Base-by-base conservation (phyloP, 2,113 vertebrate genomes). In the Charadrius vociferus region DNA sequence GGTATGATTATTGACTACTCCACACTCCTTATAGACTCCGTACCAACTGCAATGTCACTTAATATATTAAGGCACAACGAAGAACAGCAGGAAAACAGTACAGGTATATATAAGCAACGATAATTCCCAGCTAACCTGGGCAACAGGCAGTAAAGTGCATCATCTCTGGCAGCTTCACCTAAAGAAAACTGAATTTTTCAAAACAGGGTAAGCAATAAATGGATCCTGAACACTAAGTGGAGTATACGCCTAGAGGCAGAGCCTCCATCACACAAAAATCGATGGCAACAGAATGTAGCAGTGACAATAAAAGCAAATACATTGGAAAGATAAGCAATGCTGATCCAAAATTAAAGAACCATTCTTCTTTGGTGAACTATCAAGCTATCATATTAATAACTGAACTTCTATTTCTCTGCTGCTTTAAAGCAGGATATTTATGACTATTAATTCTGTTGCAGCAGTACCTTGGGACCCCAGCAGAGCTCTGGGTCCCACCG, bases 371-470 rank as follows among this genome's bases (percentile, higher is more conserved):
- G 36, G 49, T 84, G 56, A 97, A 36, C 36, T 74, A 74, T 59
- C 63, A 59, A 63, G 29, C 73, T 90, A 47, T 73, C 66, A 24
- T 19, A 93, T 45, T 34, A 62, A 89, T 45, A 95, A 91, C 67
- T 80, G 71, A 87, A 94, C 49, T 50, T 97, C 95, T 97, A 94
- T 86, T 97, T 96, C 86, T 96, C 90, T 95, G 73, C 91, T 95
- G 70, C 81, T 67, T 65, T 61, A 41, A 88, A 91, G 59, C 47
- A 93, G 81, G 67, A 17, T 68, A 61, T 66, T 61, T 82, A 73
- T 49, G 13, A 70, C 70, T 86, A 47, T 45, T 32, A 74, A 63
- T 53, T 85, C 68, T 81, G 62, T 2, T 55, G 85, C 87, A 86
- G 68, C 8, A 91, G 55, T 30, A 86, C n/a, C 41, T 43, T 26